A percentile compares a stretch with the other conserved stretches of the same genome.
Evolutionary conservation across 1,140 invertebrate genomes (phyloP).

Genomic region (Belonocnema kinseyi): DNA sequence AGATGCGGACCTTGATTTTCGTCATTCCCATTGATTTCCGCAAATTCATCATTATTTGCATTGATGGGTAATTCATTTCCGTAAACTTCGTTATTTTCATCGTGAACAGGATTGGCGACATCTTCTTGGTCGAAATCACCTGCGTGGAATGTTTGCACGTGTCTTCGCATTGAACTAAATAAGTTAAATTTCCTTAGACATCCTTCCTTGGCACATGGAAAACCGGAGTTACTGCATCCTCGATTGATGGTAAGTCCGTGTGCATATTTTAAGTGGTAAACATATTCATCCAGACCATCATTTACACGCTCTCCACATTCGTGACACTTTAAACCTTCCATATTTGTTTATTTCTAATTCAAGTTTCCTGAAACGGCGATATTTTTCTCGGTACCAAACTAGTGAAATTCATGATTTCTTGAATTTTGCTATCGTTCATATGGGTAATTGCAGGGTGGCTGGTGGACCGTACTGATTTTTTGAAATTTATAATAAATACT

Average conservation of each 20-base stretch:
- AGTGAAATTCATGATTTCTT: too few species aligned
- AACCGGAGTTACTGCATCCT: neutral
- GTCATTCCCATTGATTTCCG: neutral
- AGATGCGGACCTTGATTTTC: neutral
- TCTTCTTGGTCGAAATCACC: neutral
- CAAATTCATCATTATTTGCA: too few species aligned
- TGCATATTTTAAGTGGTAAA: neutral
- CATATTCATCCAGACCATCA: neutral
- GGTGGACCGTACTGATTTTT: accelerated
- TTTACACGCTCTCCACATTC: neutral
- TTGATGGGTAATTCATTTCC: too few species aligned
- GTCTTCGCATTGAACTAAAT: neutral
- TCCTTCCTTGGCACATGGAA: neutral
- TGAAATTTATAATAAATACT: too few species aligned
- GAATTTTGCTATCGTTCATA: too few species aligned
- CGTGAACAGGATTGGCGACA: neutral
- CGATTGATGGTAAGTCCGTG: neutral
- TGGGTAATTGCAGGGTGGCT: accelerated
- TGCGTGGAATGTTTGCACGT: neutral
- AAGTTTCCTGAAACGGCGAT: too few species aligned
- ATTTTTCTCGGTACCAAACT: too few species aligned
- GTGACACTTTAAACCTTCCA: neutral
- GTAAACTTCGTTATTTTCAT: neutral
- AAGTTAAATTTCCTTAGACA: neutral
- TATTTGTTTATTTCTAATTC: neutral